Evolutionary conservation across 2,888 invertebrate genomes (phyloP), one percentile per base, ranked within the genome.

Genomic region (Odontocerum albicorne): DNA sequence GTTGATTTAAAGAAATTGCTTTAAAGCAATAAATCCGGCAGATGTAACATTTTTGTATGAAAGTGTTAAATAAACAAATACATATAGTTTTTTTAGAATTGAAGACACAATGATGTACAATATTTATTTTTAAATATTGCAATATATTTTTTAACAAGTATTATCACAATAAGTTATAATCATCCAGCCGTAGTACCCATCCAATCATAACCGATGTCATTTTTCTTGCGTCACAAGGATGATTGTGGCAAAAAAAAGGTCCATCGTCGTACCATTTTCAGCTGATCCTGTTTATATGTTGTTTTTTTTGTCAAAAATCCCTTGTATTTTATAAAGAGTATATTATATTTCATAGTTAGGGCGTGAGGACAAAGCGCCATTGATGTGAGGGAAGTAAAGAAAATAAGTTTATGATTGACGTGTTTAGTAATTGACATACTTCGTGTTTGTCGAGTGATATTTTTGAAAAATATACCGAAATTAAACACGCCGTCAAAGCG

Each of bases 371-470:
- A 54, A 54, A 17, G 31, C 19, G n/a, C 31, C 49, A 12, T 27
- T 47, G 21, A 40, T 31, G 38, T 7, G 10, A 16, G 27, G 33
- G 33, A 46, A 10, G 21, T 19, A 31, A 12, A 36, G 16, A 33
- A 47, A 53, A 47, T 31, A 32, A 42, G 33, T 45, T 46, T 49
- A 49, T 59, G 59, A 59, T 49, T 59, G 59, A 59, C 59, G 31
- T 49, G 49, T 59, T 53, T 46, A 15, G 42, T 56, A 59, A 59
- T 59, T 59, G 59, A 56, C 59, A 54, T 59, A 45, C 45, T 53
- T 38, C 39, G 12, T 12, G 4, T 35, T n/a, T n/a, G n/a, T n/a
- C n/a, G n/a, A n/a, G n/a, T n/a, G n/a, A n/a, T n/a, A n/a, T n/a
- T n/a, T n/a, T n/a, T n/a, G n/a, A n/a, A n/a, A n/a, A n/a, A n/a